Evolutionary conservation across 1,140 invertebrate species (phyloP).

Genomic region (Nomia melanderi): DNA sequence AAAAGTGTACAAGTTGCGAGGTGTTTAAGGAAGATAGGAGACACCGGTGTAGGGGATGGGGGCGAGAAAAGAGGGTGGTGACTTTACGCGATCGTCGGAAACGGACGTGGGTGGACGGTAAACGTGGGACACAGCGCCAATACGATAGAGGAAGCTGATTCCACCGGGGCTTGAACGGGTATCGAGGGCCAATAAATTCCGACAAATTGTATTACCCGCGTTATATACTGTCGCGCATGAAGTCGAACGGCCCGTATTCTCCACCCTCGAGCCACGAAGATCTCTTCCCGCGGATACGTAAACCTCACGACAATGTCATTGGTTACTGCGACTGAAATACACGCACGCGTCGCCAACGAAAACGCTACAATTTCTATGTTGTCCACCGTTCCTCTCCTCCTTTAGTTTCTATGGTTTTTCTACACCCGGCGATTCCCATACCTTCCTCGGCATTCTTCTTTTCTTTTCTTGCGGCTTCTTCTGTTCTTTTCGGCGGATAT

Average conservation of each 20-base stretch:
- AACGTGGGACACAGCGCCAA: constrained; percentile 39
- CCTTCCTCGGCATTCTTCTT: neutral
- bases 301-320: constrained; percentile 42
- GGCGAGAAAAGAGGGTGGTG: neutral
- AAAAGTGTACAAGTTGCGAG: too few relatives aligned
- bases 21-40: neutral
- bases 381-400: neutral
- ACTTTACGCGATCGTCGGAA: constrained; percentile 53
- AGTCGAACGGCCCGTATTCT: constrained; percentile 66
- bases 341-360: constrained; percentile 41
- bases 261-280: constrained; percentile 20
- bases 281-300: constrained; percentile 37
- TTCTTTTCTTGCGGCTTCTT: neutral
- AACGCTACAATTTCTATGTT: constrained; percentile 50
- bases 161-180: constrained; percentile 49
- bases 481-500: too few relatives aligned
- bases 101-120: constrained; percentile 52
- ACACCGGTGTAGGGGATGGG: neutral
- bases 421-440: neutral
- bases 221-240: constrained; percentile 73
- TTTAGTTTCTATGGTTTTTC: neutral
- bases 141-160: constrained; percentile 68
- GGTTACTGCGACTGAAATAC: constrained; percentile 56
- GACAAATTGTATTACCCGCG: constrained; percentile 72
- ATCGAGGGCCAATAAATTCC: constrained; percentile 71